Evolutionary conservation across 2,888 invertebrate genomes (phyloP), one percentile per base, ranked within the genome.

Genomic region (Aplocera efformata): DNA sequence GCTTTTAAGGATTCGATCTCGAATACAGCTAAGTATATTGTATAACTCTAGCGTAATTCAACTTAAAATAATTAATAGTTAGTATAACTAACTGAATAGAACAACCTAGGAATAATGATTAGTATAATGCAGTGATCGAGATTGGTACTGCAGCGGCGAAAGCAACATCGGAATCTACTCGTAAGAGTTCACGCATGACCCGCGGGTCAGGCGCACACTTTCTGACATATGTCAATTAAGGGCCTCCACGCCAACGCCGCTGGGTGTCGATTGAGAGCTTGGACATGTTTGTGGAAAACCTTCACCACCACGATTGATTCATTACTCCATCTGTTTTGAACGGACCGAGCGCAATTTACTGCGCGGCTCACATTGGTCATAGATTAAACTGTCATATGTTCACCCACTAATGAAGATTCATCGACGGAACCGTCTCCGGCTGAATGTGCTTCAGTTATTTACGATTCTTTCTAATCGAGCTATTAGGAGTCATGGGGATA

Each of bases 141-240:
- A 71, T 69, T 67, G 65, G 55, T 42, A 54, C 63, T 60, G 60
- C 56, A 59, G 60, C 55, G 71, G 83, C 74, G 86, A 85, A 88
- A 88, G 86, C 85, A 73, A 71, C 64, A 65, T 60, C 60, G 73
- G 80, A 78, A 77, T 77, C n/a, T n/a, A n/a, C n/a, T n/a, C n/a
- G 76, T 69, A 64, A 77, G 76, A 75, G 70, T 80, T 80, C 81
- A 81, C 82, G 79, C 77, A 71, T 80, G 86, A 86, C 85, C 86
- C 54, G 38, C 54, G 60, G 86, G 86, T 86, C 86, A 82, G 40
- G 69, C 70, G 80, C 70, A 75, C 79, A 80, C 76, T 80, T 78
- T 80, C 84, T 85, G 86, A 85, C 86, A 86, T 76, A 82, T 85
- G 86, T 88, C 86, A 88, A 88, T 86, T 86, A 88, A 80, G 78